Evolutionary conservation across 2,113 vertebrate species (phyloP), one percentile per base, ranked within the genome.

Genomic region (Noturus placidus): DNA sequence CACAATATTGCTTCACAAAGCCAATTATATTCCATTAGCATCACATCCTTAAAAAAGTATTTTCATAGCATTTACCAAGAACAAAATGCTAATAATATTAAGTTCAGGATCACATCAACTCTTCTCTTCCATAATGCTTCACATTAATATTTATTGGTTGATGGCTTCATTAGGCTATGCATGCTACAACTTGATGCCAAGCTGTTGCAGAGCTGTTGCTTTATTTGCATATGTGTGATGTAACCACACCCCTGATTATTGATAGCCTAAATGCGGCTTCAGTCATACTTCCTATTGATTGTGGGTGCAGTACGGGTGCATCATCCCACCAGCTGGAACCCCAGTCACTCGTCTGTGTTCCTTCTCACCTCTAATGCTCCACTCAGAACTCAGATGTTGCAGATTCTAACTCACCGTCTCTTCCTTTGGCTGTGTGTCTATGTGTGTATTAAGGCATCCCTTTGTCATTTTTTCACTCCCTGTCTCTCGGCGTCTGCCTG

Each of bases 381-480:
- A 74, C 33, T 67, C 80, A 61, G 57, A 81, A 86, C 85, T 89
- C 59, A 50, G 46, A 50, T 87, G 61, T 87, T 87, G 87, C 89
- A 88, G 87, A 90, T 88, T 90, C 74, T 86, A 89, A 83, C 67
- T 69, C 89, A 86, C 89, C 67, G 46, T 89, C 74, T 85, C 50
- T 77, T 86, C 33, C 70, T 70, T 74, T 87, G 63, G 83, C 83
- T 90, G 77, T 87, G 80, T 87, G 63, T 89, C 63, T 87, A 52
- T 88, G 83, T 88, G 86, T 91, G 87, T 89, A 85, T 88, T 79
- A 83, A 87, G 17, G 59, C 87, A 85, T 85, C 20, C 33, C 52
- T 74, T 27, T 84, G 61, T 87, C 57, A 54, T 87, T 80, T 63
- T 38, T 57, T 77, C 22, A 52, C 52, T 61, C 11, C 74, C 61